Conservation (phyloP, 2,113 vertebrate genomes). For the Tylochromis polylepis region DNA sequence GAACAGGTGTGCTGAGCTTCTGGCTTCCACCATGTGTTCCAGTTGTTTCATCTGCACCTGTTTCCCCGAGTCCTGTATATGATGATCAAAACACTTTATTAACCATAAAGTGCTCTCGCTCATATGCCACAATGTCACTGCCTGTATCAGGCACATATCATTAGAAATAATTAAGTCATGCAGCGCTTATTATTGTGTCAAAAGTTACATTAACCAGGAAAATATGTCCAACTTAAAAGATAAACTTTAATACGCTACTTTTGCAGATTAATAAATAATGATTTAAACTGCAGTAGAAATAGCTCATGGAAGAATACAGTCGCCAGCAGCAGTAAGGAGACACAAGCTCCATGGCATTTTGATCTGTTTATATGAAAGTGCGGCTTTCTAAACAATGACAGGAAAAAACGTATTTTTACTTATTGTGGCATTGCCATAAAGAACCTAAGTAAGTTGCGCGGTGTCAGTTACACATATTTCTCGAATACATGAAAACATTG, state of each 20-base stretch:
- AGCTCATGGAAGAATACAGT: neutral
- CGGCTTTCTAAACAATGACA: neutral
- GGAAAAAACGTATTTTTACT: neutral
- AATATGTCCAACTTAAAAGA: neutral
- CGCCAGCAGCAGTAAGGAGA: neutral
- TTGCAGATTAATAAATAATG: neutral
- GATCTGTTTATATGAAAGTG: neutral
- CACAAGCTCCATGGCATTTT: neutral
- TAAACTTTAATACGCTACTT: neutral
- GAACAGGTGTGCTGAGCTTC: slow-evolving; percentile 67
- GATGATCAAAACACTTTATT: slow-evolving; percentile 62
- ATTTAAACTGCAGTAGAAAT: neutral
- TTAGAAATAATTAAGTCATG: neutral
- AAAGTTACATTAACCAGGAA: neutral
- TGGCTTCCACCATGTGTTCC: slow-evolving; percentile 64
- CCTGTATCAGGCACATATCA: neutral
- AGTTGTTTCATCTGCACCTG: slow-evolving; percentile 66
- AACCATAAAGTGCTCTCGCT: slow-evolving; percentile 35
- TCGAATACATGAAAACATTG: rapidly evolving
- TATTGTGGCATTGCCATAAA: neutral
- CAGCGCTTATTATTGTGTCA: neutral
- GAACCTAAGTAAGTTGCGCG: neutral
- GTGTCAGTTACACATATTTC: neutral
- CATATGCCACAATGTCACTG: neutral
- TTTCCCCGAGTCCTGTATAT: slow-evolving; percentile 41